A percentile compares a stretch with the other conserved stretches of the same genome.
These are phyloP conservation scores for Anolis sagrei DNA, from an alignment of 2,113 vertebrate species.

Conservation along the genomic window DNA sequence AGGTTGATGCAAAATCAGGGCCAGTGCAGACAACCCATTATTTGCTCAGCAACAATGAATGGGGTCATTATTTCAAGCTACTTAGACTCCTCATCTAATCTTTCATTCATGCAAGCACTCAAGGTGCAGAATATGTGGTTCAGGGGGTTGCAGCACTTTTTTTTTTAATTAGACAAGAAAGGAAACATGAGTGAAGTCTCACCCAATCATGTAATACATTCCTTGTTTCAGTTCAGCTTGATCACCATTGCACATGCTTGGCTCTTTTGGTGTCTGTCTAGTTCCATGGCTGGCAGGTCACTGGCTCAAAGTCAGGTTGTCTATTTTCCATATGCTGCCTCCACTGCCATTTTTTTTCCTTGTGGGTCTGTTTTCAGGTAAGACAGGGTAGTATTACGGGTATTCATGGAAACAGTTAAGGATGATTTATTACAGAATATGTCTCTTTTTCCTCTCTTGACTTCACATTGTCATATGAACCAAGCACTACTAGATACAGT, in stretches of 20 bases:
- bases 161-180: constrained; percentile 3
- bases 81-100: constrained; percentile 5
- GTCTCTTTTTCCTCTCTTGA: background rate
- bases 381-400: background rate
- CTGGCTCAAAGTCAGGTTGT: background rate
- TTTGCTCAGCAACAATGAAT: background rate
- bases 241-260: background rate
- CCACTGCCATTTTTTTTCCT: background rate
- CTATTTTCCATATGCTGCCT: background rate
- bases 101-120: background rate
- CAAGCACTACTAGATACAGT: background rate
- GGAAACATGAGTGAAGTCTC: background rate
- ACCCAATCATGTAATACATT: constrained; percentile 5
- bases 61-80: background rate
- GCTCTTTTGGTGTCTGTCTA: background rate
- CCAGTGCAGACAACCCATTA: background rate
- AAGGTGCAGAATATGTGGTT: constrained; percentile 6
- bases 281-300: background rate
- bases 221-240: background rate
- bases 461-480: background rate
- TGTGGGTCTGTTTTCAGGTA: background rate
- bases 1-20: background rate
- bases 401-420: background rate
- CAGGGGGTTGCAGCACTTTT: background rate
- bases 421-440: background rate